Conservation (phyloP, 2,797 vertebrate genomes). For the Falco novaeseelandiae region DNA sequence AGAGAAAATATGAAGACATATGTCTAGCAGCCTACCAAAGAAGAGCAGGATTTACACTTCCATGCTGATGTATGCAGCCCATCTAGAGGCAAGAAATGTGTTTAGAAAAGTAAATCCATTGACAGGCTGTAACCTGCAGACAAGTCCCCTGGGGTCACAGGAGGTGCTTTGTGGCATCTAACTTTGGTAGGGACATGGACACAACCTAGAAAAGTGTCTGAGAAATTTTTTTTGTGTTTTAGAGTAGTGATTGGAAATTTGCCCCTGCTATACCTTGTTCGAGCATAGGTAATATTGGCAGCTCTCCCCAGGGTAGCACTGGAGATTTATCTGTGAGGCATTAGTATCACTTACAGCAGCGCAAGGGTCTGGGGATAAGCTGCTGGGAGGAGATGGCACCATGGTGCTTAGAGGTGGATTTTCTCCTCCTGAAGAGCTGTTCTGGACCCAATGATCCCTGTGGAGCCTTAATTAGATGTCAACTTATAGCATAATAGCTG, state of each 20-base stretch:
- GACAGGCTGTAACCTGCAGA: background rate
- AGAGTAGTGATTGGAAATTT: background rate
- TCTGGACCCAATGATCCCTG: background rate
- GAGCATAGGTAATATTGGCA: accelerated
- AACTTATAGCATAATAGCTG: conserved; percentile 10
- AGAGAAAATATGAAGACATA: background rate
- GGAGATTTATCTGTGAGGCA: background rate
- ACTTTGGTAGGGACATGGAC: background rate
- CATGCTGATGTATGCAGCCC: accelerated
- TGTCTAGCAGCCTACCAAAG: background rate
- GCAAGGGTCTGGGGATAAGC: background rate
- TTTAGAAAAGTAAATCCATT: background rate
- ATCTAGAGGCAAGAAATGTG: background rate
- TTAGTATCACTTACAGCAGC: background rate
- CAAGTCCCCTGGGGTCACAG: accelerated
- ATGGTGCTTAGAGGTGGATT: background rate
- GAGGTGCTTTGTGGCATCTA: background rate
- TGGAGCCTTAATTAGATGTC: conserved; percentile 47
- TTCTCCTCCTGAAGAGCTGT: conserved; percentile 5
- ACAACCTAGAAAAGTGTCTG: background rate
- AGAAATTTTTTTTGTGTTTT: background rate
- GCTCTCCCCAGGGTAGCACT: background rate
- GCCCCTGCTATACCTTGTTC: background rate
- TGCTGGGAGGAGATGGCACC: background rate
- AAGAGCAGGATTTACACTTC: background rate